Evolutionary conservation across 1,140 invertebrate genomes (phyloP).

Genomic region (Pinna nobilis): DNA sequence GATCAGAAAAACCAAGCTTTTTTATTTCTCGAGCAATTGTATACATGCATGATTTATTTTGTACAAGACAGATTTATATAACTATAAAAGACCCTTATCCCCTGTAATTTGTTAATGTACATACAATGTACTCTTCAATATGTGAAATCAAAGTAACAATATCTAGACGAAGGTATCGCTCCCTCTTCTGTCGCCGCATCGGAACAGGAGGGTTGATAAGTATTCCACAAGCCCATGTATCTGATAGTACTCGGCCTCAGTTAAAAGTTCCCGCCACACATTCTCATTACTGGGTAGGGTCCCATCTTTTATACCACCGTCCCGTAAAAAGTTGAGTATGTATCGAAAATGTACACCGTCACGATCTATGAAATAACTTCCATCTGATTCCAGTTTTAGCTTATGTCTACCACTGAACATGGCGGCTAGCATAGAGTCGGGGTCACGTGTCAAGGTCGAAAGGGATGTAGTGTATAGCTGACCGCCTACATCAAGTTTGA

Average conservation of each 20-base stretch:
- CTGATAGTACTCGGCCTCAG: slow-evolving; percentile 69
- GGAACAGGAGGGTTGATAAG: slow-evolving; percentile 45
- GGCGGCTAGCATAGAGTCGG: slow-evolving; percentile 71
- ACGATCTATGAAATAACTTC: slow-evolving; percentile 70
- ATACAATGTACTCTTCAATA: too few relatives aligned
- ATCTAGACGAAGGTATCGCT: slow-evolving; percentile 17
- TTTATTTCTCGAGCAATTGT: too few relatives aligned
- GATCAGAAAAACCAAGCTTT: too few relatives aligned
- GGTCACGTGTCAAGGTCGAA: slow-evolving; percentile 66
- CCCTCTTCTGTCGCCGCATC: slow-evolving; percentile 16
- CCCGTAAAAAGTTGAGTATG: slow-evolving; percentile 68
- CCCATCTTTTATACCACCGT: slow-evolving; percentile 68
- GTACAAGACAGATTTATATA: too few relatives aligned
- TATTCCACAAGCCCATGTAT: slow-evolving; percentile 59
- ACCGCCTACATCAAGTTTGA: slow-evolving; percentile 73
- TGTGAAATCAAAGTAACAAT: too few relatives aligned
- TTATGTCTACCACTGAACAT: slow-evolving; percentile 71
- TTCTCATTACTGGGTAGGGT: slow-evolving; percentile 63
- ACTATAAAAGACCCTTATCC: too few relatives aligned
- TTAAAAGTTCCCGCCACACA: slow-evolving; percentile 62
- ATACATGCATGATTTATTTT: too few relatives aligned
- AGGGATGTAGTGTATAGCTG: slow-evolving; percentile 71
- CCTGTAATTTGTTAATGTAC: too few relatives aligned
- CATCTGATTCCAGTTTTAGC: slow-evolving; percentile 58
- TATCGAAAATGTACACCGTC: slow-evolving; percentile 72